Percentiles rank a stretch among this genome's conserved stretches.
Conservation (phyloP, 2,888 invertebrate genomes). For the Seladonia tumulorum region DNA sequence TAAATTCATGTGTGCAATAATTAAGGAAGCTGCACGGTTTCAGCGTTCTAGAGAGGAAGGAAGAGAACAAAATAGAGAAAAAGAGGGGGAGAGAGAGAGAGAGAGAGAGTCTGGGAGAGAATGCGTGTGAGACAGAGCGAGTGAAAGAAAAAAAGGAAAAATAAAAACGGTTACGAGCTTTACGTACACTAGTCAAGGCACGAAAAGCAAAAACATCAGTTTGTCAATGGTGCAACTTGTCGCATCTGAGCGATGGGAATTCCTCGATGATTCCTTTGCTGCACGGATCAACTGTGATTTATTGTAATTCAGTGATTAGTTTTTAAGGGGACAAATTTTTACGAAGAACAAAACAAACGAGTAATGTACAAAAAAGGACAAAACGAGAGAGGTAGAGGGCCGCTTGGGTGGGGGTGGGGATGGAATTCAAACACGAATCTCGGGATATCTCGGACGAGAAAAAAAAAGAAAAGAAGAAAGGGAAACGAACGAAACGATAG, state of each 20-base stretch:
- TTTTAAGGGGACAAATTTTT: constrained; percentile 71
- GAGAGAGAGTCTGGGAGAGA: not conserved
- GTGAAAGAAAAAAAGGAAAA: not conserved
- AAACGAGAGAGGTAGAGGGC: not conserved
- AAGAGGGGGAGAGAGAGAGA: not conserved
- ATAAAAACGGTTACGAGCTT: constrained; percentile 75
- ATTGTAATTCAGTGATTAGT: constrained; percentile 74
- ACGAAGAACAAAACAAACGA: constrained; percentile 35
- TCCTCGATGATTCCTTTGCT: constrained; percentile 70
- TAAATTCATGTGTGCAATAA: constrained; percentile 71
- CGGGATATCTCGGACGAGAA: constrained; percentile 32
- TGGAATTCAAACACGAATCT: constrained; percentile 39
- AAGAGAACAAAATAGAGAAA: constrained; percentile 35
- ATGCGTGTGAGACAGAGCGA: not conserved
- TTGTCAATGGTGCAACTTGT: constrained; percentile 76
- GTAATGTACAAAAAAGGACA: constrained; percentile 52
- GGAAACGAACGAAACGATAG: not conserved
- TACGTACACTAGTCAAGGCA: constrained; percentile 78
- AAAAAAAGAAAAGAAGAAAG: constrained; percentile 9
- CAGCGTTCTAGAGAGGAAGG: constrained; percentile 37
- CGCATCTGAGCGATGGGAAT: constrained; percentile 76
- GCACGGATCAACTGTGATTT: constrained; percentile 76
- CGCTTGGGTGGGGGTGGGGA: not conserved
- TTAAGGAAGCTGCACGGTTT: constrained; percentile 68
- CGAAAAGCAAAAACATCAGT: constrained; percentile 74